Base-by-base conservation (phyloP, 2,888 invertebrate genomes). In the Zygaena filipendulae region DNA sequence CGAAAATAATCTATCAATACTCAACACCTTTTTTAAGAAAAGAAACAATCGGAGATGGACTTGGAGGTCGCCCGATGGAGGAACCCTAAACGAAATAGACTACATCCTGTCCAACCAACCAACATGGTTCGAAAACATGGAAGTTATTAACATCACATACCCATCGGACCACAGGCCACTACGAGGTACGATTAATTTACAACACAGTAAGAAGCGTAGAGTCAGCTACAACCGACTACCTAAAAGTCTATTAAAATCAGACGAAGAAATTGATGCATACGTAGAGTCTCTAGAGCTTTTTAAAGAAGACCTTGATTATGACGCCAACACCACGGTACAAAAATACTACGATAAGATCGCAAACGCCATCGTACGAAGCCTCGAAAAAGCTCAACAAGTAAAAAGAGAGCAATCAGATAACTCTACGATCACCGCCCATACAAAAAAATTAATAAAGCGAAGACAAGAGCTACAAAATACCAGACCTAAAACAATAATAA, bases 31-130 rank as follows among this genome's bases (percentile, higher is more conserved):
- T 11, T 29, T 29, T 12, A 23, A 24, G 3, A 29, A 29, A 13
- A 29, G 20, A 9, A 2, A 2, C 2, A 20, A 7, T 1, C 9
- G 10, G 4, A 27, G 13, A 24, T 32, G 32, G 27, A 32, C 32
- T 6, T 32, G 32, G 32, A 10, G 13, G 7, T 32, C 32, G 3
- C 32, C 32, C 2, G 13, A 29, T 13, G 4, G 29, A 3, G 3
- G 20, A 14, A 18, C 11, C n/a, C 30, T 30, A 19, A 30, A 36
- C 8, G 34, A 39, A 26, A 32, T 36, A 2, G 32, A 34, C 14
- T 31, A 20, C 19, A 25, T 38, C 3, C 12, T 35, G 6, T 26
- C 33, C 7, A 35, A 38, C 11, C 8, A 9, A 9, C 33, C 28
- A 8, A 24, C 10, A 2, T 3, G 28, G 1, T 13, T 35, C 1